A percentile compares a stretch with the other conserved stretches of the same genome.
These are phyloP conservation scores for Astropecten irregularis DNA, from an alignment of 53 echinoderm and acorn worm species.

Conservation along the genomic window DNA sequence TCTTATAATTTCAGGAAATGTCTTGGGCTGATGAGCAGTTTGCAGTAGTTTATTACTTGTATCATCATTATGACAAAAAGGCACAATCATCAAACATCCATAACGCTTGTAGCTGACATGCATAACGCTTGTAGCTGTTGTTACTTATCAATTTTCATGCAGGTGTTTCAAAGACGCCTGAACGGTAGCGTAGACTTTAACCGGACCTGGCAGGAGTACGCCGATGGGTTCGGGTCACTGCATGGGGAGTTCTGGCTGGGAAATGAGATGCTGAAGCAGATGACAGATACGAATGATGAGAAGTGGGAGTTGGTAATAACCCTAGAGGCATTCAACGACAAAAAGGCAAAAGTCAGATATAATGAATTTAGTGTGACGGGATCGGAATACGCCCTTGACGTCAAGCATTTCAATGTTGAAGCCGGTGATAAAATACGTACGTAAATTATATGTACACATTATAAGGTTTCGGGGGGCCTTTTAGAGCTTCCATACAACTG, in stretches of 20 bases:
- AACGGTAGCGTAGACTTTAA: conserved; percentile 20
- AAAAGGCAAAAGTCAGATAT: neutral
- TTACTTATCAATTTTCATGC: too few species aligned
- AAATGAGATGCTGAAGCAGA: neutral
- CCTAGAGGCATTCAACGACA: neutral
- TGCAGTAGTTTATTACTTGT: too few species aligned
- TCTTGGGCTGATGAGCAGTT: too few species aligned
- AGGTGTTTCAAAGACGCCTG: conserved; percentile 41
- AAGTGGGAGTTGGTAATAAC: neutral
- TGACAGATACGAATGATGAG: neutral
- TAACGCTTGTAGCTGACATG: too few species aligned
- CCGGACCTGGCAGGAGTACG: conserved; percentile 29
- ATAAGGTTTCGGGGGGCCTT: neutral
- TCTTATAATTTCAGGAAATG: too few species aligned
- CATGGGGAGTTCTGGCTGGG: conserved; percentile 49
- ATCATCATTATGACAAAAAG: too few species aligned
- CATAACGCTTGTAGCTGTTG: too few species aligned
- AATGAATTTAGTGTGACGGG: neutral
- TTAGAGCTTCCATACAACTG: neutral
- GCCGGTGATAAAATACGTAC: neutral
- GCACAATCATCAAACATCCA: too few species aligned
- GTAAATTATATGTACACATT: neutral
- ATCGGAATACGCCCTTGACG: neutral
- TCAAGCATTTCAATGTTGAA: neutral
- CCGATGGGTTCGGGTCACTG: conserved; percentile 19